A percentile compares a stretch with the other conserved stretches of the same genome.
These are phyloP conservation scores for Griposia aprilina DNA, from an alignment of 2,888 invertebrate genomes.

Conservation along the genomic window DNA sequence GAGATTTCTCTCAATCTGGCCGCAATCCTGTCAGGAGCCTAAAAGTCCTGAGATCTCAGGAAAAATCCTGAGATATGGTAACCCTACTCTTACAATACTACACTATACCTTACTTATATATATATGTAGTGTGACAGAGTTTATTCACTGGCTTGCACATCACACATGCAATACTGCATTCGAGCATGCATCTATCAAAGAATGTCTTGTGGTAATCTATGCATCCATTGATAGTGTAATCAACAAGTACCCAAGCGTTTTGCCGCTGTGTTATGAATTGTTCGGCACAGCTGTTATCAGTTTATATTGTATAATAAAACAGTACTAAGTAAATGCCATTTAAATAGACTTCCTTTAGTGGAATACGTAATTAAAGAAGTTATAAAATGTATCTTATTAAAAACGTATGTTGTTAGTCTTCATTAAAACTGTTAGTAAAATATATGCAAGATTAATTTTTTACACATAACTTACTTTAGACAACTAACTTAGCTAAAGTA, in stretches of 20 bases:
- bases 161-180: background rate
- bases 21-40: too few species aligned
- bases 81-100: constrained; percentile 71
- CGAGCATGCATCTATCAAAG: background rate
- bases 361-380: background rate
- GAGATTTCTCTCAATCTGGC: too few species aligned
- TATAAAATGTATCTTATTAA: background rate
- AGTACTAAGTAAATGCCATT: background rate
- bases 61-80: too few species aligned
- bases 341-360: background rate
- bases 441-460: background rate
- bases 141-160: constrained; percentile 8
- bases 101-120: constrained; percentile 46
- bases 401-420: background rate
- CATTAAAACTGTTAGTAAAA: background rate
- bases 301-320: background rate
- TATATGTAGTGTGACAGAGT: background rate
- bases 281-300: constrained; percentile 31
- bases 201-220: constrained; percentile 20
- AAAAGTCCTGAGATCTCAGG: too few species aligned
- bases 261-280: background rate
- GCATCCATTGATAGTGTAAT: constrained; percentile 18
- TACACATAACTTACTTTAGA: background rate
- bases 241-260: background rate
- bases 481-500: constrained; percentile 6